phyloP scores from a whole-genome alignment of 2,888 invertebrate species.

The Ametastegia equiseti region DNA sequence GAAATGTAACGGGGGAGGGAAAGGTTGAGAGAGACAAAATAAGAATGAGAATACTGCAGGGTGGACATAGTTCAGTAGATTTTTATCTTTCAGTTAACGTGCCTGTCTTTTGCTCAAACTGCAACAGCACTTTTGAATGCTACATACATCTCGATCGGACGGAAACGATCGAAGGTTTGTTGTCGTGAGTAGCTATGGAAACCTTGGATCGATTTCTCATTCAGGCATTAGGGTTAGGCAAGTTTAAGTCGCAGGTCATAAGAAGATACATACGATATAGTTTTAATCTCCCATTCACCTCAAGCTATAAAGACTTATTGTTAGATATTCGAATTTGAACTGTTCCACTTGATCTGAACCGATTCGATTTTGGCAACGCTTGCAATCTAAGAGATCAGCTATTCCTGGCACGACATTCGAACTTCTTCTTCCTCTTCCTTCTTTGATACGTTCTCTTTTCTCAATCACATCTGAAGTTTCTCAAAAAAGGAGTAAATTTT shows the following conservation, averaged over 20 bases:
- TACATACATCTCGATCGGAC: slow-evolving; percentile 16
- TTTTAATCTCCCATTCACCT: background rate
- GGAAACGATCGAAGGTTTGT: slow-evolving; percentile 48
- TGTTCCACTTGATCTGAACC: slow-evolving; percentile 1
- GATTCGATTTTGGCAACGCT: slow-evolving; percentile 17
- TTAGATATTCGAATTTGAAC: background rate
- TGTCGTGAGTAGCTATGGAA: slow-evolving; percentile 45
- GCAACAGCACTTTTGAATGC: background rate
- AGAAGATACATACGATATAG: background rate
- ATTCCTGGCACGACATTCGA: slow-evolving; percentile 27
- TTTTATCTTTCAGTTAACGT: background rate
- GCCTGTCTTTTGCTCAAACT: background rate
- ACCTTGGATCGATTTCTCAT: slow-evolving; percentile 48
- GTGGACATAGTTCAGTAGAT: background rate
- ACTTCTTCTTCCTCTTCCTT: slow-evolving; percentile 3
- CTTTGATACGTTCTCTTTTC: background rate
- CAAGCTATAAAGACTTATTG: background rate
- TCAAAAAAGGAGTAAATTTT: no score
- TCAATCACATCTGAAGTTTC: no score
- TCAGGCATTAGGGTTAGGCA: slow-evolving; percentile 48
- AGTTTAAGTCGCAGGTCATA: background rate
- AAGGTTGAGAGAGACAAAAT: no score
- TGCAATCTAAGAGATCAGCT: slow-evolving; percentile 12
- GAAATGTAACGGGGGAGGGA: background rate
- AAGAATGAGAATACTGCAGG: no score